These are phyloP conservation scores for Heliconius congener DNA, from an alignment of 1,140 invertebrate genomes.

Conservation along the genomic window DNA sequence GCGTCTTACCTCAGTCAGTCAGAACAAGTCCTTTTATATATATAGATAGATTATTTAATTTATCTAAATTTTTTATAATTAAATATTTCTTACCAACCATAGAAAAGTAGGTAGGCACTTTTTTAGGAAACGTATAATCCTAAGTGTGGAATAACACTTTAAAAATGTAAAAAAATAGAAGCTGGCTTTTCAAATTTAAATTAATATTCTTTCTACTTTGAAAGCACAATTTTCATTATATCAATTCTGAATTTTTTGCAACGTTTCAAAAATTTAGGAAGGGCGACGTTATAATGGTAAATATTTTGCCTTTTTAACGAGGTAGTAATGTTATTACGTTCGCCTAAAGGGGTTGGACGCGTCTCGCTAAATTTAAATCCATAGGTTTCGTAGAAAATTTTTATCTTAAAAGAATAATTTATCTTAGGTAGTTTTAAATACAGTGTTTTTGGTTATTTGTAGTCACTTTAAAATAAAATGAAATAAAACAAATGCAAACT, in stretches of 20 bases:
- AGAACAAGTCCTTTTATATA: too few species aligned
- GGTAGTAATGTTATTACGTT: slow-evolving; percentile 3
- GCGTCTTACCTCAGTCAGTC: too few species aligned
- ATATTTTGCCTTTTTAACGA: slow-evolving; percentile 9
- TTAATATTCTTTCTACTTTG: not conserved
- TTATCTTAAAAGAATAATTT: too few species aligned
- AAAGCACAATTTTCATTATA: not conserved
- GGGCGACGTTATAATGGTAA: not conserved
- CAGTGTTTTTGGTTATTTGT: too few species aligned
- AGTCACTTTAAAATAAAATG: too few species aligned
- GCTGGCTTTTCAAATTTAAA: not conserved
- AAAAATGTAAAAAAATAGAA: not conserved
- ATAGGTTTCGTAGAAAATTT: not conserved
- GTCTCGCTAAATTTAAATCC: not conserved
- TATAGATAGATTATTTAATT: too few species aligned
- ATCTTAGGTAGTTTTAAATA: too few species aligned
- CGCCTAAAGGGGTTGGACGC: not conserved
- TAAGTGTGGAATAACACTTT: not conserved
- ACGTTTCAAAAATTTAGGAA: slow-evolving; percentile 1
- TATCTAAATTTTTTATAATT: too few species aligned
- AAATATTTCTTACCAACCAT: too few species aligned
- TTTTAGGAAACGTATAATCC: too few species aligned
- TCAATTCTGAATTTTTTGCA: slow-evolving; percentile 3
- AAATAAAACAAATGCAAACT: too few species aligned
- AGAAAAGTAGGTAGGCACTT: too few species aligned